Conservation (phyloP, 2,888 invertebrate genomes). For the Sarcophaga rosellei region DNA sequence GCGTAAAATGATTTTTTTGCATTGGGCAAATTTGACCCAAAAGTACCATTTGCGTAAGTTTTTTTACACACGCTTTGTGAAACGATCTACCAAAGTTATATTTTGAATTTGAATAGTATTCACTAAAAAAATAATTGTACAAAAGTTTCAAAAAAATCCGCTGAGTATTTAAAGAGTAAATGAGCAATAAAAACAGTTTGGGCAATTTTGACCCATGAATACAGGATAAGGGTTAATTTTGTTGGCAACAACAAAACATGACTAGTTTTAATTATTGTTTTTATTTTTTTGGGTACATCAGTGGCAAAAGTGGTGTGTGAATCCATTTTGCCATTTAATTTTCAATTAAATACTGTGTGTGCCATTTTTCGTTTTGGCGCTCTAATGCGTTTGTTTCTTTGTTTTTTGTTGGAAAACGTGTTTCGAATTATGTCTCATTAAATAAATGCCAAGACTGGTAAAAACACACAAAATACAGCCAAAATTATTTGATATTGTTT, state of each 20-base stretch:
- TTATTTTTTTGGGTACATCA: neutral
- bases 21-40: too few species aligned
- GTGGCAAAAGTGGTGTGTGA: neutral
- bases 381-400: neutral
- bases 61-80: too few species aligned
- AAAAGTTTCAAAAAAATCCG: too few species aligned
- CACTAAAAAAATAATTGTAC: too few species aligned
- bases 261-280: neutral
- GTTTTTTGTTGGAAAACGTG: conserved; percentile 3
- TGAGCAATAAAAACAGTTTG: too few species aligned
- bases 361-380: conserved; percentile 5
- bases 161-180: too few species aligned
- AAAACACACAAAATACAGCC: neutral
- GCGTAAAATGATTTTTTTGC: too few species aligned
- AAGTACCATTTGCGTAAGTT: too few species aligned
- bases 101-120: too few species aligned
- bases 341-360: conserved; percentile 2
- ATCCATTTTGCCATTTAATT: neutral
- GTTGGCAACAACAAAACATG: neutral
- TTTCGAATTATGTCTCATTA: conserved; percentile 31
- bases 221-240: too few species aligned
- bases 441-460: conserved; percentile 20
- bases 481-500: neutral
- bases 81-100: too few species aligned
- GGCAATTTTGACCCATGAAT: too few species aligned